Conservation (phyloP, 2,888 invertebrate genomes). For the Allacma fusca region DNA sequence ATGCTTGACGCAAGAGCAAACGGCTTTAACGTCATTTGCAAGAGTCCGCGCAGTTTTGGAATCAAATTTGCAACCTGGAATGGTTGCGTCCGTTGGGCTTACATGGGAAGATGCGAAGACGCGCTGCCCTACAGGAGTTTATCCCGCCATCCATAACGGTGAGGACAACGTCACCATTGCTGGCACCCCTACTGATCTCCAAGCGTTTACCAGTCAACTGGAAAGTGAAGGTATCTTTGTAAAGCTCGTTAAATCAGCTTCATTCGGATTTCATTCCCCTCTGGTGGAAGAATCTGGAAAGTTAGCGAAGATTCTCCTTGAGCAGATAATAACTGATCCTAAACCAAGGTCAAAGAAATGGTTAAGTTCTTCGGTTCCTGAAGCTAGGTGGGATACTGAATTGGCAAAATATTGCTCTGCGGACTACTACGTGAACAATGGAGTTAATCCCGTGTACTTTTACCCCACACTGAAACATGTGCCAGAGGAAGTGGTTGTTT, state of each 20-base stretch:
- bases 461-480: conserved; percentile 69
- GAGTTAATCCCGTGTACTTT: conserved; percentile 67
- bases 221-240: conserved; percentile 81
- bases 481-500: conserved; percentile 67
- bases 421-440: conserved; percentile 69
- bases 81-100: conserved; percentile 89
- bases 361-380: conserved; percentile 67
- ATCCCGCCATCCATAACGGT: conserved; percentile 93
- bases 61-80: conserved; percentile 74
- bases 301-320: conserved; percentile 76
- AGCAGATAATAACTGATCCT: conserved; percentile 67
- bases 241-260: conserved; percentile 82
- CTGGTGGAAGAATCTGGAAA: conserved; percentile 87
- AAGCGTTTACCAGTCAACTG: conserved; percentile 74
- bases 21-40: conserved; percentile 85
- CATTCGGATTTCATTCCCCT: conserved; percentile 90
- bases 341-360: conserved; percentile 65
- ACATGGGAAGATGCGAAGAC: conserved; percentile 82
- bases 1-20: conserved; percentile 90
- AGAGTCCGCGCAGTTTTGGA: conserved; percentile 70
- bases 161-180: conserved; percentile 92
- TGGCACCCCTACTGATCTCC: conserved; percentile 83
- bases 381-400: not conserved
- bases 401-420: conserved; percentile 63
- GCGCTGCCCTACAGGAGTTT: conserved; percentile 79